These are phyloP conservation scores for Calephelis perditalis DNA, from an alignment of 2,888 invertebrate genomes.

Conservation along the genomic window DNA sequence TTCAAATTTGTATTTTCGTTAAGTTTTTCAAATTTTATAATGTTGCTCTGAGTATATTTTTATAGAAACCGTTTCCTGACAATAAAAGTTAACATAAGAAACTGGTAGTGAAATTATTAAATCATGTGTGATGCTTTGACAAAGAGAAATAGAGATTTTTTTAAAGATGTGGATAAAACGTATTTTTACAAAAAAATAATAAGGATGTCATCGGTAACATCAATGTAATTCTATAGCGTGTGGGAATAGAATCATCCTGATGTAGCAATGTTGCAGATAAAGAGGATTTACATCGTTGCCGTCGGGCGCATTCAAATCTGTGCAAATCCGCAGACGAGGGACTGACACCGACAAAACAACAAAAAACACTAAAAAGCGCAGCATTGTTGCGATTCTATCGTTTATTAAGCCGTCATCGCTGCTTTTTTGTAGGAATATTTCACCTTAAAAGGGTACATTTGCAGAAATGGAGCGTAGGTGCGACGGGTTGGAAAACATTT, in stretches of 20 bases:
- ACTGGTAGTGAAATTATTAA: no score
- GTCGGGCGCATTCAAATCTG: conserved; percentile 40
- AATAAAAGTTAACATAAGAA: no score
- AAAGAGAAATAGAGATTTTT: no score
- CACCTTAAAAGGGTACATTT: conserved; percentile 43
- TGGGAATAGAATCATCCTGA: conserved; percentile 25
- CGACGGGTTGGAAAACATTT: conserved; percentile 32
- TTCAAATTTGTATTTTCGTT: no score
- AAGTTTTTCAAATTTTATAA: no score
- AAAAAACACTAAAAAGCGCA: conserved; percentile 30
- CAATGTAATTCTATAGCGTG: background rate
- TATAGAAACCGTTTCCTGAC: no score
- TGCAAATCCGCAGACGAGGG: conserved; percentile 34
- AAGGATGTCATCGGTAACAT: background rate
- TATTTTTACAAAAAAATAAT: background rate
- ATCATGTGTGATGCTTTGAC: no score
- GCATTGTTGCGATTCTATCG: conserved; percentile 32
- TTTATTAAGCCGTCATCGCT: conserved; percentile 54
- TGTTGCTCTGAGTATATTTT: no score
- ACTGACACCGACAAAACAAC: conserved; percentile 28
- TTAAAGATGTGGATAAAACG: no score
- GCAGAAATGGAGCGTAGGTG: conserved; percentile 36
- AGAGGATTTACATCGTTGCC: conserved; percentile 38
- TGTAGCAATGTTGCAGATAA: conserved; percentile 34
- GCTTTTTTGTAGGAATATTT: conserved; percentile 32